Percentiles rank a stretch among this genome's conserved stretches.
Conservation (phyloP, 2,888 invertebrate genomes). For the Heliconius hortense region DNA sequence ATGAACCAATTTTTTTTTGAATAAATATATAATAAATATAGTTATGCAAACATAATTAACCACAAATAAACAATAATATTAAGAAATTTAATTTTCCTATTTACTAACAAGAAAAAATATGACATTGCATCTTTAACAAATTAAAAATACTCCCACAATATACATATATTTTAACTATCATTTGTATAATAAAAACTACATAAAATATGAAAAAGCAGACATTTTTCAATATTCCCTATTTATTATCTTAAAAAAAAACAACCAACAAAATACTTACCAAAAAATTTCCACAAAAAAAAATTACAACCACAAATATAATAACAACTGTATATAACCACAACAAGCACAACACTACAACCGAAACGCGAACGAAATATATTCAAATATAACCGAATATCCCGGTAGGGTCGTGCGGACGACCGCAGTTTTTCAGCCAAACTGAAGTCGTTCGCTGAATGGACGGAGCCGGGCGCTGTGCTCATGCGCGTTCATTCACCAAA, state of each 20-base stretch:
- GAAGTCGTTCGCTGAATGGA: slow-evolving; percentile 70
- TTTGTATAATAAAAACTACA: not conserved
- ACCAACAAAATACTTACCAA: slow-evolving; percentile 29
- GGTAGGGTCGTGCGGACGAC: slow-evolving; percentile 64
- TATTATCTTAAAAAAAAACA: not conserved
- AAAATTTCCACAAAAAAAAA: slow-evolving; percentile 22
- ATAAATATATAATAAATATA: no score
- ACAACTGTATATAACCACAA: slow-evolving; percentile 17
- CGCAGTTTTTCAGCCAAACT: slow-evolving; percentile 68
- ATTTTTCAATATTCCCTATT: not conserved
- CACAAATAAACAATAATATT: no score
- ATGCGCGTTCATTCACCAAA: slow-evolving; percentile 54
- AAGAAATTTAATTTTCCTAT: no score
- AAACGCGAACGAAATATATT: slow-evolving; percentile 46
- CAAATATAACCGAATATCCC: slow-evolving; percentile 56
- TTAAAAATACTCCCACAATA: not conserved
- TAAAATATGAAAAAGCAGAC: no score
- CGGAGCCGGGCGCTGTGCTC: slow-evolving; percentile 55
- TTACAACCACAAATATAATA: not conserved
- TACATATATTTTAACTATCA: not conserved
- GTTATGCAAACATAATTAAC: no score
- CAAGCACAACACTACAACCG: slow-evolving; percentile 36
- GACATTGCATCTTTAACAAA: not conserved
- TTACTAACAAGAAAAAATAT: not conserved
- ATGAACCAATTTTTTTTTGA: no score